phyloP scores from a whole-genome alignment of 2,113 vertebrate genomes.

The Pitta sordida region DNA sequence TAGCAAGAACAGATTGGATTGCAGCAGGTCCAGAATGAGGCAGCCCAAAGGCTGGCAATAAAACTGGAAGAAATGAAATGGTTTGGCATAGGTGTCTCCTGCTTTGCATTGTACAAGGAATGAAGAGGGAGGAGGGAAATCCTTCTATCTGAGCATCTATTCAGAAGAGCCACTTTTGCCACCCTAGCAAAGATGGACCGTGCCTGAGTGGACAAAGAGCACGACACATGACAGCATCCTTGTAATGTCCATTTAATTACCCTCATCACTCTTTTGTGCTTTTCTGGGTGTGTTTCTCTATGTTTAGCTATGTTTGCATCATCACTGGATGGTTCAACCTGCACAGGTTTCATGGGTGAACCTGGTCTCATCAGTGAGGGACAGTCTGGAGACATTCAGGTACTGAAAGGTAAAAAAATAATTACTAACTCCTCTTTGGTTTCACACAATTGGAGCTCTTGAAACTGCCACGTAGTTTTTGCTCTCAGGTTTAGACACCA shows the following conservation, averaged over 20 bases:
- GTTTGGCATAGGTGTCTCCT: slow-evolving; percentile 22
- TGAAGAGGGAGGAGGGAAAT: not conserved
- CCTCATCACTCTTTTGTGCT: not conserved
- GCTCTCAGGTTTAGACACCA: not conserved
- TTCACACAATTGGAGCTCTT: not conserved
- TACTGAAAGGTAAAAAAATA: not conserved
- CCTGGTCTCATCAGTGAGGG: not conserved
- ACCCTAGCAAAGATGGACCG: not conserved
- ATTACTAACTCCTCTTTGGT: not conserved
- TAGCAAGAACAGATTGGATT: slow-evolving; percentile 64
- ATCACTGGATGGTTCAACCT: not conserved
- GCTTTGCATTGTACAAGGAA: not conserved
- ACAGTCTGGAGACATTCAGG: not conserved
- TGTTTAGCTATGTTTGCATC: not conserved
- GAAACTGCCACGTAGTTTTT: not conserved
- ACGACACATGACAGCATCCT: not conserved
- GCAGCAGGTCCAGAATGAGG: slow-evolving; percentile 37
- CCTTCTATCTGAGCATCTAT: not conserved
- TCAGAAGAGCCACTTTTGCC: not conserved
- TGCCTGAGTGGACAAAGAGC: not conserved
- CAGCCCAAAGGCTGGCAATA: slow-evolving; percentile 49
- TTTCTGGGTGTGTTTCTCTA: not conserved
- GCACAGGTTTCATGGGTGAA: not conserved
- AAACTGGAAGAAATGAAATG: slow-evolving; percentile 27
- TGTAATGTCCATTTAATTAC: not conserved